Base-by-base conservation (phyloP, 2,888 invertebrate species). In the Augochlorella aurata region DNA sequence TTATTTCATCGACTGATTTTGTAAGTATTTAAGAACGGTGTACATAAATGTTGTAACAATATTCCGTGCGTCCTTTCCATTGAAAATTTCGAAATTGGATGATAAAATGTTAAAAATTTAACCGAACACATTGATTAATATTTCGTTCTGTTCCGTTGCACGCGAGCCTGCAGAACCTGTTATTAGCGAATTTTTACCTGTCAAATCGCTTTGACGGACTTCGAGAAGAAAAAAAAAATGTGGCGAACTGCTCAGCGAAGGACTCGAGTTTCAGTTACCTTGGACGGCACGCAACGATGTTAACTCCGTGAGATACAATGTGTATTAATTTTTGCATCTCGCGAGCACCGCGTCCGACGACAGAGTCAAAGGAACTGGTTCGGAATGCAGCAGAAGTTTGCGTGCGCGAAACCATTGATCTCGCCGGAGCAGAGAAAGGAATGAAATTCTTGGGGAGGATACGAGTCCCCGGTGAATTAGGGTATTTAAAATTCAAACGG, bases 241-340 rank as follows among this genome's bases (percentile, higher is more conserved):
- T 50, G 4, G 16, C 50, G 18, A 49, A 49, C 5, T n/a, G 5
- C 16, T 5, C 1, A n/a, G 38, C 0, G 18, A 54, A 8, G 58
- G 3, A 16, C 38, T 47, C 21, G 67, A 21, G 5, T 3, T 45
- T 21, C 45, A 14, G 38, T 49, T 47, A n/a, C n/a, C 18, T 0
- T 12, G 24, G 16, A n/a, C 50, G 45, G 50, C 74, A 76, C 68
- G 80, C 49, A 54, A 76, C 69, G 75, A 58, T 76, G 80, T 76
- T 82, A 70, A 82, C 76, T 66, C 50, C 24, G 45, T 80, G 73
- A 82, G 52, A 80, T 82, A 82, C 80, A 76, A 80, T 29, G 75
- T n/a, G 72, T 80, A 82, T 82, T 80, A 76, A 82, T 82, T 76
- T 80, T 82, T 80, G 66, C 70, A 70, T 52, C 38, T 7, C 65